Conservation (phyloP, 2,797 vertebrate genomes). For the Anguilla megastoma region DNA sequence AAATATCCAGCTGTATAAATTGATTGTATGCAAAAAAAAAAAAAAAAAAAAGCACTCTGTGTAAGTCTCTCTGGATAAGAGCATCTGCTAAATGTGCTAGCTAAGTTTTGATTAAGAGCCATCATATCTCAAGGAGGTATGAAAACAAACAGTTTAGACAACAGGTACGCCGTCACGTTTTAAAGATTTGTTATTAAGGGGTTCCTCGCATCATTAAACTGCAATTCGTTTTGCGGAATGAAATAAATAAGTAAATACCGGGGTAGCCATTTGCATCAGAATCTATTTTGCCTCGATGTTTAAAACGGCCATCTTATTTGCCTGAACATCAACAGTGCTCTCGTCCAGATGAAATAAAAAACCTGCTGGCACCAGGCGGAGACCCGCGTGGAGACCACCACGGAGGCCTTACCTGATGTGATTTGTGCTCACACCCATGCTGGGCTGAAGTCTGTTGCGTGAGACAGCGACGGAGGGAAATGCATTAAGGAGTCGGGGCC, state of each 20-base stretch:
- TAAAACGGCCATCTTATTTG: conserved; percentile 20
- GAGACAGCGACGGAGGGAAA: conserved; percentile 71
- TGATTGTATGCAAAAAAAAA: not conserved
- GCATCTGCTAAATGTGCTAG: not conserved
- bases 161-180: not conserved
- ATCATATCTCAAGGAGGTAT: not conserved
- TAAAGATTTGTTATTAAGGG: not conserved
- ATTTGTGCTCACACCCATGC: conserved; percentile 72
- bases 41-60: not conserved
- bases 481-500: conserved; percentile 63
- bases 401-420: conserved; percentile 67
- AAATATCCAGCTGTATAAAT: conserved; percentile 4
- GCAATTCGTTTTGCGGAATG: not conserved
- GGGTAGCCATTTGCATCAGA: conserved; percentile 8
- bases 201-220: not conserved
- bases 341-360: conserved; percentile 33
- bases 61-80: not conserved
- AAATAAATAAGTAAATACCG: conserved; percentile 7
- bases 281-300: not conserved
- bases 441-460: conserved; percentile 76
- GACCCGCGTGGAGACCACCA: conserved; percentile 55
- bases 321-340: not conserved
- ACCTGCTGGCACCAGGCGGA: conserved; percentile 30
- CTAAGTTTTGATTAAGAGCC: not conserved
- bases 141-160: not conserved